Percentiles rank a stretch among this genome's conserved stretches.
Evolutionary conservation across 2,888 invertebrate species (phyloP).

Genomic region (Leistus spinibarbis): DNA sequence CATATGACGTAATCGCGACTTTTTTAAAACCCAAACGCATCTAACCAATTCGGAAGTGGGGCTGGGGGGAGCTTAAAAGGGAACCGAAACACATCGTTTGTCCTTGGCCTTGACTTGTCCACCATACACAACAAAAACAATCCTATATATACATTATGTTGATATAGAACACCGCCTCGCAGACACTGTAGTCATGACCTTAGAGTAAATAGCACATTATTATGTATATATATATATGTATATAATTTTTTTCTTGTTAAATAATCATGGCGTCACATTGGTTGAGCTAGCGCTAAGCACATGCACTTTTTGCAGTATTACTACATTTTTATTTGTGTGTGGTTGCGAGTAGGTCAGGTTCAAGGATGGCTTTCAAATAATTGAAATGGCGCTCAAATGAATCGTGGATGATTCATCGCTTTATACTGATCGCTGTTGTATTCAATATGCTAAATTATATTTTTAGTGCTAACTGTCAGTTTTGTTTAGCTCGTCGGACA

Average conservation of each 20-base stretch:
- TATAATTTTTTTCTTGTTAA: slow-evolving; percentile 2
- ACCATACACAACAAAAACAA: slow-evolving; percentile 20
- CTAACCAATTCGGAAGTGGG: neutral
- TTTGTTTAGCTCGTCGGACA: too few relatives aligned
- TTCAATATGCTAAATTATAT: too few relatives aligned
- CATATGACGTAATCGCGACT: slow-evolving; percentile 16
- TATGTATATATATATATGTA: neutral
- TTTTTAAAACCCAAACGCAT: neutral
- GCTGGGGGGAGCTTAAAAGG: neutral
- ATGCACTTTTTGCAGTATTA: neutral
- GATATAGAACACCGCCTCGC: slow-evolving; percentile 18
- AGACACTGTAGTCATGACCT: slow-evolving; percentile 15
- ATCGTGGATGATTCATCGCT: slow-evolving; percentile 12
- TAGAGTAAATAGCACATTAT: neutral
- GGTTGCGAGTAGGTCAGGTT: slow-evolving; percentile 15
- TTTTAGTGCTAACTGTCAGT: too few relatives aligned
- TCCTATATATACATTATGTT: slow-evolving; percentile 3
- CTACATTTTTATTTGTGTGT: neutral
- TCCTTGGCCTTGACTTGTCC: slow-evolving; percentile 27
- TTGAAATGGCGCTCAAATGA: slow-evolving; percentile 15
- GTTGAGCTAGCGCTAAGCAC: neutral
- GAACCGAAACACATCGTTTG: neutral
- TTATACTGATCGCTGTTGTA: too few relatives aligned
- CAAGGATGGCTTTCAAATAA: slow-evolving; percentile 23
- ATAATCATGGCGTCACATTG: neutral